Base-by-base conservation (phyloP, 2,888 invertebrate genomes). In the Cremastinae sp. region DNA sequence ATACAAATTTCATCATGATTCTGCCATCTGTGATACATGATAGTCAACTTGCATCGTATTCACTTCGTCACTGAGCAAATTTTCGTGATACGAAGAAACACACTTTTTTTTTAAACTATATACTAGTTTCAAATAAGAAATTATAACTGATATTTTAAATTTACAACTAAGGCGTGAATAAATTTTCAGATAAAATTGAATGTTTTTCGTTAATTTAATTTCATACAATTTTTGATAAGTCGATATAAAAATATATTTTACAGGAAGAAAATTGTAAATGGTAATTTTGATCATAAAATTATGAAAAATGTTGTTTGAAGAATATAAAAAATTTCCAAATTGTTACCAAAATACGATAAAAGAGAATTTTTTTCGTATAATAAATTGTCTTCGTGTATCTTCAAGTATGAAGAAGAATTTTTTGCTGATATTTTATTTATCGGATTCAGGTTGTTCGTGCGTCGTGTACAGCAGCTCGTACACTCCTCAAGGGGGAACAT, bases 391-490 rank as follows among this genome's bases (percentile, higher is more conserved):
- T n/a, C n/a, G n/a, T n/a, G n/a, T n/a, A n/a, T n/a, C n/a, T n/a
- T n/a, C n/a, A n/a, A n/a, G n/a, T n/a, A n/a, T n/a, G n/a, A n/a
- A n/a, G n/a, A n/a, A n/a, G n/a, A n/a, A n/a, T n/a, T n/a, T n/a
- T n/a, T n/a, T n/a, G n/a, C n/a, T n/a, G n/a, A n/a, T n/a, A n/a
- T n/a, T n/a, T n/a, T n/a, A n/a, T n/a, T n/a, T n/a, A n/a, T n/a
- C n/a, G n/a, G n/a, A n/a, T 92, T 66, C 92, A 96, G 96, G 95
- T 90, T 97, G 97, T 90, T 93, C 94, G 85, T 97, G 97, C 90
- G 91, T 96, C 83, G 93, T 94, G 78, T 96, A 94, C 91, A 94
- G 95, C 84, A 94, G 94, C 81, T 94, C 95, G 78, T 94, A 94
- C 88, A 94, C 94, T 83, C 94, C 94, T 90, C 94, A 94, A 87